Evolutionary conservation across 2,113 vertebrate species (phyloP), one percentile per base, ranked within the genome.

Genomic region (Ceyx margarethae): DNA sequence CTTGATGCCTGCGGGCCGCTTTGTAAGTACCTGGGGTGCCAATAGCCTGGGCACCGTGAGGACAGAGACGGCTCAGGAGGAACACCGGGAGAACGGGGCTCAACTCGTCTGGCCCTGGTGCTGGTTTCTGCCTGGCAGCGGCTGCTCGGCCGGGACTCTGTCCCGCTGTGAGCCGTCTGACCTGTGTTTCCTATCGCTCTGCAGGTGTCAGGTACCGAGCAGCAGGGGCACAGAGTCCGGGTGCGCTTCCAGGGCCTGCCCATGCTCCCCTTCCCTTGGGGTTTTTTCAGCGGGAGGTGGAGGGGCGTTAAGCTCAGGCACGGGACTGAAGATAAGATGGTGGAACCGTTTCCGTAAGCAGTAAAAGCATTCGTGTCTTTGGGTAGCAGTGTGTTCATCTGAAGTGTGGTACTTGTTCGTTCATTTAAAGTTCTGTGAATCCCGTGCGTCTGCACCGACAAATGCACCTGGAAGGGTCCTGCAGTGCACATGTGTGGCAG

Each of bases 211-310:
- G 35, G 15, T 10, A n/a, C 5, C 6, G 51, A 19, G 8, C 23
- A 28, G 50, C 42, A 4, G 19, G 6, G 35, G 33, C 15, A 25
- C 48, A 45, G 5, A 3, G 33, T 9, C 3, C 2, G 25, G 29
- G 6, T 11, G 40, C 1, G 2, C 17, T 10, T 20, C 16, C 26
- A 0, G 16, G 13, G 22, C 17, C 65, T 1, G 14, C 17, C 11
- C 2, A 2, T 3, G 13, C 29, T 3, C 7, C 33, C 11, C 1
- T 10, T 37, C n/a, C 14, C 20, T 10, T 3, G 4, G 19, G 2
- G 61, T 0, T 3, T 15, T 23, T 64, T 16, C 19, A 4, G 19
- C 31, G 3, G 56, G 19, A 31, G 67, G 8, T 4, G 37, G 31
- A 29, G 42, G 33, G 10, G 1, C 2, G 5, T 6, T 31, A 3